A percentile compares a stretch with the other conserved stretches of the same genome.
Conservation (phyloP, 1,140 invertebrate genomes). For the Bombus difficillimus region DNA sequence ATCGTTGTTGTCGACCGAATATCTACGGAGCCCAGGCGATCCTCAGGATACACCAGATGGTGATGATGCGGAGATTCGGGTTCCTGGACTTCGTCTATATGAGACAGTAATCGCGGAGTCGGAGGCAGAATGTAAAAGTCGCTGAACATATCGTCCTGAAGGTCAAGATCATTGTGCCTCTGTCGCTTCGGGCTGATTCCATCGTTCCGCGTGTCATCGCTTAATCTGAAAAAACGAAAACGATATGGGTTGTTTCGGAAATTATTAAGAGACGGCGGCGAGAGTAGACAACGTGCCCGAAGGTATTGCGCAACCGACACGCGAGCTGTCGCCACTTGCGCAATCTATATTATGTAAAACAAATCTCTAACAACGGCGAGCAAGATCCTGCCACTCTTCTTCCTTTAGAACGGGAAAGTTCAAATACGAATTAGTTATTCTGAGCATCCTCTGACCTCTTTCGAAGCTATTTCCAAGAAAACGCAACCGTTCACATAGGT, state of each 20-base stretch:
- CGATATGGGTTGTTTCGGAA: background rate
- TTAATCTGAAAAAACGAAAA: conserved; percentile 64
- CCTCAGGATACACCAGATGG: conserved; percentile 63
- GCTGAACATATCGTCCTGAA: conserved; percentile 81
- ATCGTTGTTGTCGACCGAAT: conserved; percentile 53
- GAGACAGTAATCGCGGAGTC: conserved; percentile 86
- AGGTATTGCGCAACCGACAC: conserved; percentile 2
- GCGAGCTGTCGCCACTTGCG: background rate
- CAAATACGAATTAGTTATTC: background rate
- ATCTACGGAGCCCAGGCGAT: conserved; percentile 64
- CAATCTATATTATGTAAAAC: conserved; percentile 38
- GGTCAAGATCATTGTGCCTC: conserved; percentile 78
- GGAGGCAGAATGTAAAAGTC: conserved; percentile 88
- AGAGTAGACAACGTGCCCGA: background rate
- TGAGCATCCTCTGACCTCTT: background rate
- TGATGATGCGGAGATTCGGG: conserved; percentile 72
- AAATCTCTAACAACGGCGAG: background rate
- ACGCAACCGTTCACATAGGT: background rate
- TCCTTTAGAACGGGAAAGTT: background rate
- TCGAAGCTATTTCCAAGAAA: background rate
- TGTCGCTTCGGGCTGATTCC: conserved; percentile 73
- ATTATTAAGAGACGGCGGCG: background rate
- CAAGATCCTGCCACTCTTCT: background rate
- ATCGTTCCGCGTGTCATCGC: conserved; percentile 77
- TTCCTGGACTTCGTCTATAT: conserved; percentile 84